Evolutionary conservation across 2,113 vertebrate genomes (phyloP), one percentile per base, ranked within the genome.

Genomic region (Engraulis encrasicolus): DNA sequence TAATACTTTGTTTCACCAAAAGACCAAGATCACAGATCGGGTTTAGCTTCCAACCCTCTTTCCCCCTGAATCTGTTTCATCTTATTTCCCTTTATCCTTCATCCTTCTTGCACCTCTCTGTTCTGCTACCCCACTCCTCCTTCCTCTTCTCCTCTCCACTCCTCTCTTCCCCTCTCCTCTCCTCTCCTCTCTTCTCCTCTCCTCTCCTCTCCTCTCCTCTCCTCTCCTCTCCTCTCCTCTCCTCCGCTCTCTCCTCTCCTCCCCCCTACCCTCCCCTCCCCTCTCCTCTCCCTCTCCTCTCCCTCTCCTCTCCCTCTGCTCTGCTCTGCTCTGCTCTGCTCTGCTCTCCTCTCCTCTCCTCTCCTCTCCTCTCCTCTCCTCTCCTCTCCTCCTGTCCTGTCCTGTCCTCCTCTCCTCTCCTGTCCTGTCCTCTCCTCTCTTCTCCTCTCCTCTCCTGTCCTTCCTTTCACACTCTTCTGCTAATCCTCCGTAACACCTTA

Each of bases 331-430:
- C 88, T 86, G 85, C 81, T 81, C 78, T 88, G 88, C 19, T 34
- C 19, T 49, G 61, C 61, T 20, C 6, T 81, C 81, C 78, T 85
- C 82, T 86, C 87, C 88, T 83, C 86, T 85, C 83, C 86, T 86
- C 61, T 88, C 90, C n/a, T n/a, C 89, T 88, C 89, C 89, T 82
- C 82, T 85, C 88, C 84, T 82, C 84, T 83, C 84, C 86, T 81
- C 83, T 66, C 78, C n/a, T 23, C 58, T 27, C 6, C 20, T 31
- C 9, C 23, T n/a, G n/a, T 12, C 23, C 23, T 2, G 84, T 61
- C 81, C 78, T 61, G 71, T 20, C 49, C 50, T 50, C 80, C 36
- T 84, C 50, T 58, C 27, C 90, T 91, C 38, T 66, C 3, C 48
- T 78, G 54, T 50, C 50, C 40, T 38, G 20, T 48, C 34, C 19